These are phyloP conservation scores for Palaemon carinicauda DNA, from an alignment of 1,140 invertebrate genomes.

Conservation along the genomic window DNA sequence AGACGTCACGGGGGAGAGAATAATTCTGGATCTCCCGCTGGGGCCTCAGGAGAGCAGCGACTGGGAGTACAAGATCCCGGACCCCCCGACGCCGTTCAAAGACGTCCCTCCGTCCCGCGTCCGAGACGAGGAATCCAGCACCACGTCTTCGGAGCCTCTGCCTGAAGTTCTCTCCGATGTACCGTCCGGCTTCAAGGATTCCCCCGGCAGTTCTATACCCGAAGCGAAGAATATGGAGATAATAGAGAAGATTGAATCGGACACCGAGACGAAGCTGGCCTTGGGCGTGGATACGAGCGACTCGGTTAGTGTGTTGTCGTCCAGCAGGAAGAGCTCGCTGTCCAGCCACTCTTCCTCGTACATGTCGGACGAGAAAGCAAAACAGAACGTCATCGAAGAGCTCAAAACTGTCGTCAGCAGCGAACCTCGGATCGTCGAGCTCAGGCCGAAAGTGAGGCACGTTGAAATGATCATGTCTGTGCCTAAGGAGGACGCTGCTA, in stretches of 20 bases:
- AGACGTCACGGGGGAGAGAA: too few species aligned
- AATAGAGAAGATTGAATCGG: not conserved
- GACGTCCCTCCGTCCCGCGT: not conserved
- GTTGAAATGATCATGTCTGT: too few species aligned
- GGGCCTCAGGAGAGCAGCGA: not conserved
- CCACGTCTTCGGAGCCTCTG: not conserved
- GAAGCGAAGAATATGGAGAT: not conserved
- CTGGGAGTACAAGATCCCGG: not conserved
- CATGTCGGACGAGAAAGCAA: not conserved
- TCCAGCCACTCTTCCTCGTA: not conserved
- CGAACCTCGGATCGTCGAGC: constrained; percentile 34
- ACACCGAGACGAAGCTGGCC: too few species aligned
- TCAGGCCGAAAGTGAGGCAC: constrained; percentile 18
- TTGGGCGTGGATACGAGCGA: too few species aligned
- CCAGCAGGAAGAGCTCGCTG: too few species aligned
- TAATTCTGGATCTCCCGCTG: too few species aligned
- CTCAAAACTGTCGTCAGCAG: not conserved
- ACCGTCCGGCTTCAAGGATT: not conserved
- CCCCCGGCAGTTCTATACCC: not conserved
- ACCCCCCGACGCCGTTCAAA: not conserved
- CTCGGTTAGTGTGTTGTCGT: too few species aligned
- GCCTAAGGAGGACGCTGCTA: too few species aligned
- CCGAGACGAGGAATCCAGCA: not conserved
- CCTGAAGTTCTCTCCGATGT: not conserved
- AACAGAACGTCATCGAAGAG: constrained; percentile 31